Evolutionary conservation across 2,888 invertebrate genomes (phyloP).

Genomic region (Nysson spinosus): DNA sequence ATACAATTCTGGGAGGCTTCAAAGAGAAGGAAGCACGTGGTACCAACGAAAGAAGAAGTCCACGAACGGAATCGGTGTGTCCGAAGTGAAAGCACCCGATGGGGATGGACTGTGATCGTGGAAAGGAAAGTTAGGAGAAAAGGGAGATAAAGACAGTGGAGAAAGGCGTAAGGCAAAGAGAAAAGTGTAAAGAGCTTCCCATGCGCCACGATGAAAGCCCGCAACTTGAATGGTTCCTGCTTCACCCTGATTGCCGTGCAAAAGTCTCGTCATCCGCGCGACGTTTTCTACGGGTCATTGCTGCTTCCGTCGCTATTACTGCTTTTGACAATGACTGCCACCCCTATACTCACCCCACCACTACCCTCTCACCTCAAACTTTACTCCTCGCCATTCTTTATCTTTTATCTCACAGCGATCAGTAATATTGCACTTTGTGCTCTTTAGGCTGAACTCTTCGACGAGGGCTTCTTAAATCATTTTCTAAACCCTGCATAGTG

Average conservation of each 20-base stretch:
- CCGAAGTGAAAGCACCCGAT: constrained; percentile 14
- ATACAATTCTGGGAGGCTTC: constrained; percentile 47
- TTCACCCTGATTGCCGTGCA: constrained; percentile 56
- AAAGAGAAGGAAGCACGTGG: constrained; percentile 37
- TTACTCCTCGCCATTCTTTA: not conserved
- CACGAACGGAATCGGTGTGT: constrained; percentile 8
- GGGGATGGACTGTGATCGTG: not conserved
- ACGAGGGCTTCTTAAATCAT: too few species aligned
- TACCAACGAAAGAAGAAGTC: not conserved
- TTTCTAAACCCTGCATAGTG: too few species aligned
- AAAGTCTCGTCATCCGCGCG: constrained; percentile 42
- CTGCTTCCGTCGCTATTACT: constrained; percentile 36
- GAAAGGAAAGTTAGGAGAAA: constrained; percentile 7
- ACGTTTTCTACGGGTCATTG: constrained; percentile 54
- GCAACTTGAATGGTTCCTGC: constrained; percentile 56
- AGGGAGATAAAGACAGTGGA: not conserved
- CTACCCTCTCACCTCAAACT: not conserved
- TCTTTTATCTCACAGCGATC: too few species aligned
- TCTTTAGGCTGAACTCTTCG: too few species aligned
- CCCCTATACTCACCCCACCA: not conserved
- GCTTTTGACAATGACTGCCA: constrained; percentile 30
- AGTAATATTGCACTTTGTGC: too few species aligned
- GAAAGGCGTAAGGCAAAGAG: not conserved
- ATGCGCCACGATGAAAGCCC: constrained; percentile 57
- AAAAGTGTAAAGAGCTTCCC: constrained; percentile 30